A percentile compares a stretch with the other conserved stretches of the same genome.
Evolutionary conservation across 2,113 vertebrate genomes (phyloP).

Genomic region (Hemiscyllium ocellatum): DNA sequence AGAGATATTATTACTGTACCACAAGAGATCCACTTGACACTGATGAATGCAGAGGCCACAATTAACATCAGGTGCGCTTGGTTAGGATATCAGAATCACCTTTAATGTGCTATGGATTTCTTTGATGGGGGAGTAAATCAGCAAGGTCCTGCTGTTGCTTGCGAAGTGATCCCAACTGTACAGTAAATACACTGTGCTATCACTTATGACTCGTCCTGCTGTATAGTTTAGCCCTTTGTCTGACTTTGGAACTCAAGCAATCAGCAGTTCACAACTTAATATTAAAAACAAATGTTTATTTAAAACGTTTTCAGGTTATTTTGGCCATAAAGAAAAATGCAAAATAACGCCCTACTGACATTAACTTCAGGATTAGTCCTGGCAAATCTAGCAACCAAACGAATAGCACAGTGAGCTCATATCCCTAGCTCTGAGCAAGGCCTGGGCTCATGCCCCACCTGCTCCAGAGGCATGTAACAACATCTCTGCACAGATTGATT

Average conservation of each 20-base stretch:
- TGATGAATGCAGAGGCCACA: no score
- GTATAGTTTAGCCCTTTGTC: neutral
- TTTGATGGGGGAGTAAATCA: neutral
- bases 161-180: neutral
- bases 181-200: neutral
- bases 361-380: neutral
- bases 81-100: neutral
- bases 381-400: neutral
- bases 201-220: neutral
- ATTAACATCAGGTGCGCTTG: neutral
- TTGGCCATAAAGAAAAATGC: slow-evolving; percentile 1
- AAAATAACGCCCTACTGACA: neutral
- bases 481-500: no score
- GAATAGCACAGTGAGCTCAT: neutral
- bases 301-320: neutral
- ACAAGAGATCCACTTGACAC: no score
- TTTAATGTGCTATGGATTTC: neutral
- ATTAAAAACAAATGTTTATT: neutral
- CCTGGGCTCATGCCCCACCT: no score
- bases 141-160: neutral
- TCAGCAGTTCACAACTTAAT: neutral
- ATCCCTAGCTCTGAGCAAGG: no score
- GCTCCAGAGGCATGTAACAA: no score
- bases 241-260: neutral
- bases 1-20: no score